Evolutionary conservation across 2,888 invertebrate genomes (phyloP), one percentile per base, ranked within the genome.

Genomic region (Tenthredo notha): DNA sequence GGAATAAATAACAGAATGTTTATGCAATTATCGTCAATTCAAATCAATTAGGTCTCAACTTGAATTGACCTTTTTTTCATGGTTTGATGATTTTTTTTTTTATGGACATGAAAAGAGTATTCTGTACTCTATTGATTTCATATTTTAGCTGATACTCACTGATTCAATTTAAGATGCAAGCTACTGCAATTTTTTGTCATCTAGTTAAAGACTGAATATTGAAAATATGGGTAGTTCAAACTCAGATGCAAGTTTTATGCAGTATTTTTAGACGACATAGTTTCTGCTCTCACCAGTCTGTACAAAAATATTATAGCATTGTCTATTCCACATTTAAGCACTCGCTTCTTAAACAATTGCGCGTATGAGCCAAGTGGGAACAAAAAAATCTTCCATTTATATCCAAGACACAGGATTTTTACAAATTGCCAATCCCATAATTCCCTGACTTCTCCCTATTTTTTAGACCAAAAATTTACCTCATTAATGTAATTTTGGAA

Each of bases 321-420:
- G 74, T 74, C 43, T 74, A 43, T 74, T 25, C 74, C 9, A 74
- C 43, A 25, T 43, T 43, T 43, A 43, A 43, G 29, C 43, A 21
- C 12, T 43, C 37, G 74, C 21, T 43, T 43, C 1, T 7, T 5
- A 10, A 40, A 5, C 25, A 74, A n/a, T 25, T 25, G 25, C 74
- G 12, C 74, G 43, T 29, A 67, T 33, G 74, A 43, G 74, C 43
- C n/a, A 74, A 74, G 74, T 43, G 74, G 21, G 12, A 43, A 25
- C 74, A 43, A 25, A 21, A 40, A 74, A 43, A 74, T 43, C 9
- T 74, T 74, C 1, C 74, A 37, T 70, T 5, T 18, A 33, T 70
- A 33, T 40, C 9, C 21, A 7, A 33, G 67, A 25, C 61, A 29
- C 6, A 67, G 7, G 67, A 18, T 29, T 67, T 6, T 25, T 18